Base-by-base conservation (phyloP, 2,888 invertebrate species). In the Blera fallax region DNA sequence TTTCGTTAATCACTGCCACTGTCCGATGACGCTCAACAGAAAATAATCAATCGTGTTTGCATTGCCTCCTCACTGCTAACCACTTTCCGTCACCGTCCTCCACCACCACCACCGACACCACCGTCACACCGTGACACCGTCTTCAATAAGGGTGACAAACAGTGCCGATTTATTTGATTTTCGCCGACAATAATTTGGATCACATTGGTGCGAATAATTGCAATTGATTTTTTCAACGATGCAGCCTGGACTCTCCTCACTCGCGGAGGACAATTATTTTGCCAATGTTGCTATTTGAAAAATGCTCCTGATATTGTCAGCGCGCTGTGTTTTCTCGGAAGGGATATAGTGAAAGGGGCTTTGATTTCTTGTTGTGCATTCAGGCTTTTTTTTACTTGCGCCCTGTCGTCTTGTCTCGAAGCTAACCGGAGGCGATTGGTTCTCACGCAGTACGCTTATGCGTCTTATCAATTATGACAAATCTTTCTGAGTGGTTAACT, bases 381-480 rank as follows among this genome's bases (percentile, higher is more conserved):
- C 69, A 43, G 58, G 21, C 29, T 29, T 40, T 70, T 70, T 58
- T 62, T 45, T 21, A n/a, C 7, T 60, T 10, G 21, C 18, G 16
- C 40, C 8, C 24, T 5, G 32, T 34, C 40, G 37, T 60, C 67
- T 72, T 52, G 56, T 48, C 18, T 24, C 32, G 32, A 60, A 74
- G 64, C 58, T 72, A 56, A 72, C 70, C 85, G 58, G 58, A 80
- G 72, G 81, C 85, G 76, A 85, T 85, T 81, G 85, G 81, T 85
- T 85, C 85, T 77, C 85, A 85, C 76, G 85, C 77, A 48, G 64
- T 58, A 58, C 70, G 65, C 76, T 80, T 79, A 74, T 45, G 84
- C 80, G 64, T 80, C 89, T 90, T 91, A 91, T 91, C 91, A 91
- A 91, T 91, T 91, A 91, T 91, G 91, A 91, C 91, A 91, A 90